These are phyloP conservation scores for Hydriomena furcata DNA, from an alignment of 2,888 invertebrate genomes.

Conservation along the genomic window DNA sequence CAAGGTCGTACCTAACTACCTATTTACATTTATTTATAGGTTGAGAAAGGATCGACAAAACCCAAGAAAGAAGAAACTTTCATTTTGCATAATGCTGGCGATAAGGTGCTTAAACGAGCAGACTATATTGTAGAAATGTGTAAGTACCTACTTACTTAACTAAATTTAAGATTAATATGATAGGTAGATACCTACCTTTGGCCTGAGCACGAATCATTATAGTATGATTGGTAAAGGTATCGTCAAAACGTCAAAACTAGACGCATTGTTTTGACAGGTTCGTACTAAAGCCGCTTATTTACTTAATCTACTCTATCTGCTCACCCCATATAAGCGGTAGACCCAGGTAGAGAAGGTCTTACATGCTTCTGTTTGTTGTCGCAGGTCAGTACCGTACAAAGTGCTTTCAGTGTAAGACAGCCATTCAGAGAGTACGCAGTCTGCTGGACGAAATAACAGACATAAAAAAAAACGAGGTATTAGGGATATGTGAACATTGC, in stretches of 20 bases:
- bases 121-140: conserved; percentile 43
- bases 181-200: too few species aligned
- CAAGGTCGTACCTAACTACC: too few species aligned
- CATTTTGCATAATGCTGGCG: conserved; percentile 40
- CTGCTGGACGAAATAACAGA: conserved; percentile 47
- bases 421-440: conserved; percentile 44
- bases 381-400: conserved; percentile 45
- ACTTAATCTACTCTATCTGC: too few species aligned
- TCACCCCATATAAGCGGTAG: too few species aligned
- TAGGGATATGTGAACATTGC: conserved; percentile 51
- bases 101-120: conserved; percentile 35
- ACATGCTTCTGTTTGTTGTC: too few species aligned
- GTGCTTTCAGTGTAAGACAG: conserved; percentile 47
- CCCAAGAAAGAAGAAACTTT: conserved; percentile 28
- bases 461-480: conserved; percentile 44
- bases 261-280: too few species aligned
- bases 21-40: neutral
- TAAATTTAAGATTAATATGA: too few species aligned
- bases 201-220: too few species aligned
- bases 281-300: too few species aligned
- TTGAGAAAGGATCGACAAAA: neutral
- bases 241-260: too few species aligned
- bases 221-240: too few species aligned
- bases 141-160: conserved; percentile 32
- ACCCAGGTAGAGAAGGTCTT: too few species aligned